These are phyloP conservation scores for Netelia inedita DNA, from an alignment of 2,888 invertebrate species.

Conservation along the genomic window DNA sequence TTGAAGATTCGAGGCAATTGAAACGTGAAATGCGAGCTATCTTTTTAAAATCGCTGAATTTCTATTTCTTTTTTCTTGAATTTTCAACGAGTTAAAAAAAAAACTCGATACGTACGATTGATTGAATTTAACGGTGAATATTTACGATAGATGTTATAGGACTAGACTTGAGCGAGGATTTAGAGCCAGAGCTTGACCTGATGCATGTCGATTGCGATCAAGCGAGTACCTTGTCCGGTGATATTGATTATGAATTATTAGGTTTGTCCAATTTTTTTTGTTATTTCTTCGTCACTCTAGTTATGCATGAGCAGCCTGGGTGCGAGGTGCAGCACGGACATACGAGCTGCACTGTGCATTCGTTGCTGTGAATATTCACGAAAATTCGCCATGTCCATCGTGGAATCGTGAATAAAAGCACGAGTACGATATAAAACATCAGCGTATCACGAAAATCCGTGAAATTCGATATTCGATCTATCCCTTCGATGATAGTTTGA, in stretches of 20 bases:
- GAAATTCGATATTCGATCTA: slow-evolving; percentile 41
- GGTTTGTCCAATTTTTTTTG: slow-evolving; percentile 71
- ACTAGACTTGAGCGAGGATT: slow-evolving; percentile 72
- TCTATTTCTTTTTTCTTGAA: neutral
- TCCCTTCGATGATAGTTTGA: slow-evolving; percentile 32
- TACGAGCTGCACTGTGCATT: slow-evolving; percentile 59
- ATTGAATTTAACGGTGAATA: slow-evolving; percentile 39
- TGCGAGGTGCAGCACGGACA: slow-evolving; percentile 64
- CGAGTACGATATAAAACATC: neutral
- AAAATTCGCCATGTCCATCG: slow-evolving; percentile 19
- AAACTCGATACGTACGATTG: neutral
- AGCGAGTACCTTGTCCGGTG: slow-evolving; percentile 66
- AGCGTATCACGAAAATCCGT: neutral
- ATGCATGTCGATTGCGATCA: slow-evolving; percentile 71
- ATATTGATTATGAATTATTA: slow-evolving; percentile 70
- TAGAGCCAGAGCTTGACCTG: slow-evolving; percentile 68
- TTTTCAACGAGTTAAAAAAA: neutral
- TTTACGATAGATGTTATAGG: slow-evolving; percentile 73
- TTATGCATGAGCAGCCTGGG: slow-evolving; percentile 61
- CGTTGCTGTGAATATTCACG: slow-evolving; percentile 35
- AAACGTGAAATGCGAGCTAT: neutral
- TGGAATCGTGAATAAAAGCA: neutral
- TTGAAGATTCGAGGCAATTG: neutral
- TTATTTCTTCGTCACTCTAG: slow-evolving; percentile 43
- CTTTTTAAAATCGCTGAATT: too few species aligned